Evolutionary conservation across 2,888 invertebrate species (phyloP).

Genomic region (Amaurobius ferox): DNA sequence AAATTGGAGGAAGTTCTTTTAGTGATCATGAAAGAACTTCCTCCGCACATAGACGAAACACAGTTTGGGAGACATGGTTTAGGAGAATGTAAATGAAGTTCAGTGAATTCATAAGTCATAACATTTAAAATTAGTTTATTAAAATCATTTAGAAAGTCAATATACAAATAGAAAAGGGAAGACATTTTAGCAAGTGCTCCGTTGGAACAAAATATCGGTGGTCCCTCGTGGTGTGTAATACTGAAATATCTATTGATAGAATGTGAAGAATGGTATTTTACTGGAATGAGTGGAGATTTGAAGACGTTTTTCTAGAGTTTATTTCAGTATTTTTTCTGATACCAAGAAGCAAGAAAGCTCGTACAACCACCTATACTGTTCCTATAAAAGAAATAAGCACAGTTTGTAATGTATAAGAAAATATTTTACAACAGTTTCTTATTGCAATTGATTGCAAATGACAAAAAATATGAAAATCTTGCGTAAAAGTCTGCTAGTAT

Average conservation of each 20-base stretch:
- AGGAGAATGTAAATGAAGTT: too few species aligned
- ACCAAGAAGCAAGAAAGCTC: constrained; percentile 65
- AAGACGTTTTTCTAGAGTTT: background rate
- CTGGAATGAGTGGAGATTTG: background rate
- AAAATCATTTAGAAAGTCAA: background rate
- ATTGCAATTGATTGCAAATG: background rate
- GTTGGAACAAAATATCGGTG: constrained; percentile 35
- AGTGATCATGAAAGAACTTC: too few species aligned
- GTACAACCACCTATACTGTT: constrained; percentile 71
- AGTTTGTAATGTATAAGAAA: too few species aligned
- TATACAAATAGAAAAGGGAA: background rate
- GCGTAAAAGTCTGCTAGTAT: background rate
- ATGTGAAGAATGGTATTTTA: background rate
- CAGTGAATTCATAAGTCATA: too few species aligned
- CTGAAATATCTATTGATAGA: constrained; percentile 18
- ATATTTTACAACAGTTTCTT: background rate
- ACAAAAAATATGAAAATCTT: background rate
- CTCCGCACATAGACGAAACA: too few species aligned
- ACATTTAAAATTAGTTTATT: constrained; percentile 13
- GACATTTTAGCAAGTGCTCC: background rate
- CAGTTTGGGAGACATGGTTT: too few species aligned
- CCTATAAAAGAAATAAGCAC: constrained; percentile 56
- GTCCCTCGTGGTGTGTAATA: constrained; percentile 6
- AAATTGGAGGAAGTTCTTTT: too few species aligned
- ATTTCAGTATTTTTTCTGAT: constrained; percentile 60